phyloP scores from a whole-genome alignment of 2,888 invertebrate genomes.

The Luperina nickerlii region DNA sequence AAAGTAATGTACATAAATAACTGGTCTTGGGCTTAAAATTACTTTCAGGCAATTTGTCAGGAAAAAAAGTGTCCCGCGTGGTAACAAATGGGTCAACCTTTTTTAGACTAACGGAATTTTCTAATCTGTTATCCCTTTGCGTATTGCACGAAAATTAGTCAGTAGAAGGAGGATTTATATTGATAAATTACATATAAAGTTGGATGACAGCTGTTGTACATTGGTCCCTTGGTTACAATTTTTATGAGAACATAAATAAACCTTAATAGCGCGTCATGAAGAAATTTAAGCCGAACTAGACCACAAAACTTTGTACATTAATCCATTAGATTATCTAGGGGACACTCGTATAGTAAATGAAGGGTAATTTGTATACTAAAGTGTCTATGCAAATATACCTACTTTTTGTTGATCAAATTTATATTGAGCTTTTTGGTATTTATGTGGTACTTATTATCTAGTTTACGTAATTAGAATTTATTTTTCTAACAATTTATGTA shows the following conservation, averaged over 20 bases:
- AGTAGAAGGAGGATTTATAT: conserved; percentile 66
- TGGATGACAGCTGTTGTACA: conserved; percentile 58
- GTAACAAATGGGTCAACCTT: conserved; percentile 86
- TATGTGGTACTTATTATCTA: neutral
- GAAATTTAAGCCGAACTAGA: conserved; percentile 61
- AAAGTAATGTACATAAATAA: conserved; percentile 86
- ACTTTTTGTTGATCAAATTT: conserved; percentile 23
- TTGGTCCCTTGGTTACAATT: conserved; percentile 59
- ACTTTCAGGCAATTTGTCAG: conserved; percentile 88
- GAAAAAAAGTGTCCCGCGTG: conserved; percentile 82
- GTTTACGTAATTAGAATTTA: neutral
- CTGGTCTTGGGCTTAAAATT: conserved; percentile 86
- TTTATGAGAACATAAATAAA: conserved; percentile 65
- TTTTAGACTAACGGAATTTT: conserved; percentile 82
- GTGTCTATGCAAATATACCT: conserved; percentile 28
- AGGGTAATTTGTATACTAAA: conserved; percentile 50
- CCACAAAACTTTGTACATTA: conserved; percentile 61
- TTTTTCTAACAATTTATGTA: too few species aligned
- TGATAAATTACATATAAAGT: conserved; percentile 65
- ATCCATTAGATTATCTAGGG: conserved; percentile 63
- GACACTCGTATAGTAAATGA: conserved; percentile 45
- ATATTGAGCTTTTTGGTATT: conserved; percentile 7
- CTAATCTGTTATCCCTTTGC: conserved; percentile 81
- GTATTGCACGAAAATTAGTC: conserved; percentile 72
- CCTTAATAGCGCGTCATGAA: conserved; percentile 59